Percentiles rank a stretch among this genome's conserved stretches.
Conservation (phyloP, 1,140 invertebrate genomes). For the Callitettix versicolor region DNA sequence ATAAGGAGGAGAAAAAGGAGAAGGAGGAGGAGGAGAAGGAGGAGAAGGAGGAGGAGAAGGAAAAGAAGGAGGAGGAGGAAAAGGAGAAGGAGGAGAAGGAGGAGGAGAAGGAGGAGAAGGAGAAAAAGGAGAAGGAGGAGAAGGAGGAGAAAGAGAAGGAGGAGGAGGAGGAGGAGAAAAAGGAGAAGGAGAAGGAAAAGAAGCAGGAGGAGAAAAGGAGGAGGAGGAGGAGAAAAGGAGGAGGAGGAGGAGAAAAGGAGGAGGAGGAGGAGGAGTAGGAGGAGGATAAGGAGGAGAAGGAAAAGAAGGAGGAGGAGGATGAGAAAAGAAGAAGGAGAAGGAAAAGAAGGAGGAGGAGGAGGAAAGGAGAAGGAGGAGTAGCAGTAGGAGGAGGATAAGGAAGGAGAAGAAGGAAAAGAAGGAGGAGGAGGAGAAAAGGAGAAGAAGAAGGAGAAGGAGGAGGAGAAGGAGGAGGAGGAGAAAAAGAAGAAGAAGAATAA, state of each 20-base stretch:
- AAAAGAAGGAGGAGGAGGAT: too few relatives aligned
- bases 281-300: too few relatives aligned
- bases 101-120: neutral
- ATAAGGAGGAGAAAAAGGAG: too few relatives aligned
- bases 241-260: neutral
- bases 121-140: neutral
- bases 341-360: neutral
- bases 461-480: neutral
- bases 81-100: neutral
- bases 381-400: neutral
- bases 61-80: neutral
- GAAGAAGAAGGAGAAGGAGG: neutral
- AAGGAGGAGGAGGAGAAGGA: neutral
- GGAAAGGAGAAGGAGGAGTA: neutral
- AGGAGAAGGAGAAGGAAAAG: too few relatives aligned
- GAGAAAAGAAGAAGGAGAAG: neutral
- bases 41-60: neutral
- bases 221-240: neutral
- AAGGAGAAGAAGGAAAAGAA: neutral
- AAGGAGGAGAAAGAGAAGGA: neutral
- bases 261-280: too few relatives aligned
- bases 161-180: neutral
- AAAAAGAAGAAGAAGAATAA: too few relatives aligned
- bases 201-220: neutral
- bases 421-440: neutral